Conservation (phyloP, 2,113 vertebrate species). For the Percina caprodes region DNA sequence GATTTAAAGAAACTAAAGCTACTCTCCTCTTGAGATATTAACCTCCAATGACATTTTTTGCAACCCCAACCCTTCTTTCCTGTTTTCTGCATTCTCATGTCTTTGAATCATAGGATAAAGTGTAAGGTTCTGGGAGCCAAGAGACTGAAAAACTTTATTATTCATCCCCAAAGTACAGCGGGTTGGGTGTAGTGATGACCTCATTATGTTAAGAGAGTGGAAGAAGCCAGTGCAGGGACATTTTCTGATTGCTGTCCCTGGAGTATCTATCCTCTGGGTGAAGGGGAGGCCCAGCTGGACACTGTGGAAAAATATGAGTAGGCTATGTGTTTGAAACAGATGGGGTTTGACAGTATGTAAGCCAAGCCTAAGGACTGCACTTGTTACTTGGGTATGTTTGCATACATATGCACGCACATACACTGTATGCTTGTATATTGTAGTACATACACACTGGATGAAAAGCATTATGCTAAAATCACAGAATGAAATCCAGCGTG, state of each 20-base stretch:
- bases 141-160: conserved; percentile 52
- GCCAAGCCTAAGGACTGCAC: conserved; percentile 16
- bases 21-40: conserved; percentile 25
- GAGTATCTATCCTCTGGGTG: conserved; percentile 42
- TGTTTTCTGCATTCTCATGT: conserved; percentile 44
- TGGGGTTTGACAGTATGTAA: conserved; percentile 41
- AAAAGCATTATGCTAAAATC: conserved; percentile 8
- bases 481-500: conserved; percentile 22
- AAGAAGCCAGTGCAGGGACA: conserved; percentile 45
- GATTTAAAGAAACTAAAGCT: conserved; percentile 21
- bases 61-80: conserved; percentile 22
- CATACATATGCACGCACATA: not conserved
- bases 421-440: not conserved
- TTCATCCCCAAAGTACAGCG: conserved; percentile 49
- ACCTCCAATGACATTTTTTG: conserved; percentile 23
- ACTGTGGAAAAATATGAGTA: conserved; percentile 37
- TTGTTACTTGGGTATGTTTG: conserved; percentile 12
- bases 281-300: conserved; percentile 57
- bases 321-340: conserved; percentile 52
- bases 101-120: conserved; percentile 49
- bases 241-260: conserved; percentile 54
- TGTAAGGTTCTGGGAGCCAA: conserved; percentile 31
- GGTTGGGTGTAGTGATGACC: conserved; percentile 55
- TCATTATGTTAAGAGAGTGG: conserved; percentile 57
- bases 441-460: not conserved